These are phyloP conservation scores for Petrolisthes cinctipes DNA, from an alignment of 2,888 invertebrate genomes.

Conservation along the genomic window DNA sequence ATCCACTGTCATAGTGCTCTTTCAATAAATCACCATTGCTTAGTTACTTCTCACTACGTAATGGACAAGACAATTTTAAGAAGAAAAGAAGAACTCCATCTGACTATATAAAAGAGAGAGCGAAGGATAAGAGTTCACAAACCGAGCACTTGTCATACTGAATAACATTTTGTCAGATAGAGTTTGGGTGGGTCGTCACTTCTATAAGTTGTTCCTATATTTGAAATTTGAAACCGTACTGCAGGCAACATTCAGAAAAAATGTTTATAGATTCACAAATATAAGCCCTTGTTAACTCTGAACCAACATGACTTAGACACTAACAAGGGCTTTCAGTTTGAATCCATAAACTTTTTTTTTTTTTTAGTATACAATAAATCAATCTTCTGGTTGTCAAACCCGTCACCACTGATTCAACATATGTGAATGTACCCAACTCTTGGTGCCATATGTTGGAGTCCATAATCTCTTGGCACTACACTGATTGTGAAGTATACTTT, in stretches of 20 bases:
- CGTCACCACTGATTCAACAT: conserved; percentile 45
- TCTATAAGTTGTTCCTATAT: conserved; percentile 3
- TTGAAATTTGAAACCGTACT: neutral
- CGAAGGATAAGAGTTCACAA: conserved; percentile 11
- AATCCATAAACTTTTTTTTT: conserved; percentile 30
- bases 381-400: conserved; percentile 33
- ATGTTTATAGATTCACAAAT: conserved; percentile 25
- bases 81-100: conserved; percentile 37
- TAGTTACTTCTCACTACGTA: no score
- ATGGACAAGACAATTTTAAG: neutral
- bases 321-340: neutral
- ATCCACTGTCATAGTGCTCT: conserved; percentile 21
- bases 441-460: conserved; percentile 28
- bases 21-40: neutral
- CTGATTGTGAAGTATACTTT: conserved; percentile 11
- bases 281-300: conserved; percentile 19
- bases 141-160: conserved; percentile 2
- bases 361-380: conserved; percentile 22
- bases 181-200: conserved; percentile 48
- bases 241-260: neutral
- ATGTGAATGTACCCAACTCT: conserved; percentile 33
- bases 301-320: neutral
- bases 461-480: conserved; percentile 49
- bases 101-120: conserved; percentile 31
- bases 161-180: conserved; percentile 24